phyloP scores from a whole-genome alignment of 2,888 invertebrate species.

The Tipula vernalis region DNA sequence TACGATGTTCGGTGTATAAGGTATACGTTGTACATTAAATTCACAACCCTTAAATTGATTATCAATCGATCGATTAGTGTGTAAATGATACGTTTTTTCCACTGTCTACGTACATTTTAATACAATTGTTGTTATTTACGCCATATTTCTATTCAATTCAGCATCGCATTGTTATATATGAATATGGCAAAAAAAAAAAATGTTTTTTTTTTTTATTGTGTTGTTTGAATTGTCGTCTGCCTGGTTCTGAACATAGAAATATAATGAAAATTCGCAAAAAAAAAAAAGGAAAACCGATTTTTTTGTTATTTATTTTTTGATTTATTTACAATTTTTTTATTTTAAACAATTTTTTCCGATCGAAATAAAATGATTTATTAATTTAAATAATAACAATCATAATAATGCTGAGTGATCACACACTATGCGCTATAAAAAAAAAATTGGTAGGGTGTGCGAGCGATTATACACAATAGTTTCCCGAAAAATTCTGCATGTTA shows the following conservation, averaged over 20 bases:
- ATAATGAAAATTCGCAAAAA: background rate
- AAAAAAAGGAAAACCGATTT: background rate
- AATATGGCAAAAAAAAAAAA: background rate
- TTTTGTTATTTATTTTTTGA: background rate
- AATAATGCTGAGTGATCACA: conserved; percentile 4
- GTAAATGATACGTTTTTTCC: background rate
- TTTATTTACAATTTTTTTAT: background rate
- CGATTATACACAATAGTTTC: background rate
- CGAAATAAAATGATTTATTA: background rate
- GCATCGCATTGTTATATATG: background rate
- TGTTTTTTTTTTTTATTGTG: background rate
- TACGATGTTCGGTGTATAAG: background rate
- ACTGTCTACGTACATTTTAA: background rate
- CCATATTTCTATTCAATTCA: conserved; percentile 4
- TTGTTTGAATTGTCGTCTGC: background rate
- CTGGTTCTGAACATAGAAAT: background rate
- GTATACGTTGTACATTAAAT: background rate
- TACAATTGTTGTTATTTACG: conserved; percentile 6
- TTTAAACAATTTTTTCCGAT: background rate
- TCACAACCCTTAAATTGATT: conserved; percentile 9
- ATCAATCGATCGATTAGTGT: conserved; percentile 10
- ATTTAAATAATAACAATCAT: background rate
- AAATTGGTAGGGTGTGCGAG: background rate
- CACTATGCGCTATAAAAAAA: background rate
- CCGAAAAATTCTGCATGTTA: background rate